A percentile compares a stretch with the other conserved stretches of the same genome.
Conservation (phyloP, 2,888 invertebrate genomes). For the Tanaodytes sp. region DNA sequence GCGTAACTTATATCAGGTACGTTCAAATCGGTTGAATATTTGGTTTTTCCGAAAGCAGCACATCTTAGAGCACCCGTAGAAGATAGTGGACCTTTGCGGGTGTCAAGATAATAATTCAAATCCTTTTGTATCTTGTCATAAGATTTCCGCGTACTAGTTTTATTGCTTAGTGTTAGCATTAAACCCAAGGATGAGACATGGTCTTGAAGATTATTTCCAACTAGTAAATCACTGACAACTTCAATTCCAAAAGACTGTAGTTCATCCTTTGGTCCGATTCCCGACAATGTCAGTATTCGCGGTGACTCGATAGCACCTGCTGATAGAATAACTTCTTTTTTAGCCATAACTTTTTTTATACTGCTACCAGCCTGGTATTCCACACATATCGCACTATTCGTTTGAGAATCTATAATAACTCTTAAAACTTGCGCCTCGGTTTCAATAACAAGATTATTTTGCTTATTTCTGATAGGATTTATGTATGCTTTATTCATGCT, state of each 20-base stretch:
- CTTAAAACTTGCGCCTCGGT: constrained; percentile 75
- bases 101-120: constrained; percentile 74
- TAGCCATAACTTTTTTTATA: constrained; percentile 66
- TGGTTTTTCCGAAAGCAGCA: background rate
- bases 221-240: constrained; percentile 70
- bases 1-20: constrained; percentile 3
- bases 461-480: constrained; percentile 77
- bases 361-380: constrained; percentile 69
- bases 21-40: background rate
- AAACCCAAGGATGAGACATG: constrained; percentile 64
- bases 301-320: constrained; percentile 75
- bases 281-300: constrained; percentile 75
- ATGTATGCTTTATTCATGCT: constrained; percentile 80
- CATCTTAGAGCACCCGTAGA: background rate
- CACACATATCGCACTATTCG: constrained; percentile 72
- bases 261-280: constrained; percentile 73
- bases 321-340: constrained; percentile 73
- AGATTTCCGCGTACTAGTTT: constrained; percentile 55
- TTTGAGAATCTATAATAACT: constrained; percentile 64
- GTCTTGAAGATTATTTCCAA: constrained; percentile 75
- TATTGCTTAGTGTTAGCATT: constrained; percentile 62
- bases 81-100: constrained; percentile 70
- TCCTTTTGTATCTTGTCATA: constrained; percentile 64
- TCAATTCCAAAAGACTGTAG: constrained; percentile 69
- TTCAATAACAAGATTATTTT: constrained; percentile 68